Conservation (phyloP, 1,140 invertebrate genomes). For the Papilio xuthus region DNA sequence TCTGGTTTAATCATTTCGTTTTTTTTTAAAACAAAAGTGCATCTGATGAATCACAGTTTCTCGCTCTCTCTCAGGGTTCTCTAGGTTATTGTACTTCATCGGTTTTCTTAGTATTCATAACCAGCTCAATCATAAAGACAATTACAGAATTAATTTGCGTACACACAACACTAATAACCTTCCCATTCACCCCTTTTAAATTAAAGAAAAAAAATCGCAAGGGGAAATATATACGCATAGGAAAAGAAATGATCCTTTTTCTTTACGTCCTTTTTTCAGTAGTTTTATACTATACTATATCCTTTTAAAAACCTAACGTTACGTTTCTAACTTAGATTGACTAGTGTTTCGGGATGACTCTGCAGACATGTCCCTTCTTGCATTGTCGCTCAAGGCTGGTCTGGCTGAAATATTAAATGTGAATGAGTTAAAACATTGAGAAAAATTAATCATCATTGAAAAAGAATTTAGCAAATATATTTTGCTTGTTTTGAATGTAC, state of each 20-base stretch:
- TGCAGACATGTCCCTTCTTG: conserved; percentile 47
- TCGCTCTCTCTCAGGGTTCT: too few species aligned
- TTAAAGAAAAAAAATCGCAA: background rate
- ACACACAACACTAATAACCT: background rate
- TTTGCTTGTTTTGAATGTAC: too few species aligned
- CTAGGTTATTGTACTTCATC: background rate
- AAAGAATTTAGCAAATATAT: too few species aligned
- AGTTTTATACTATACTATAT: background rate
- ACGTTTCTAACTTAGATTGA: conserved; percentile 71
- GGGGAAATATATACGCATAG: background rate
- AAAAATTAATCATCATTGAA: too few species aligned
- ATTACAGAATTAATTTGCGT: background rate
- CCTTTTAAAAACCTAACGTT: conserved; percentile 43
- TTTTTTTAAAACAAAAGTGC: background rate
- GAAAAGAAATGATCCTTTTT: background rate
- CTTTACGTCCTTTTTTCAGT: background rate
- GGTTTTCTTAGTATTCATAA: background rate
- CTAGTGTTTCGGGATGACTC: conserved; percentile 71
- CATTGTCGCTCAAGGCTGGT: conserved; percentile 63
- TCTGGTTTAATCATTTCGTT: too few species aligned
- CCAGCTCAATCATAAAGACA: background rate
- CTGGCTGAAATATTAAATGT: conserved; percentile 59
- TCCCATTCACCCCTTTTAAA: too few species aligned
- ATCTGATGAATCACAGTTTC: too few species aligned
- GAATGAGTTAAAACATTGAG: background rate